phyloP scores from a whole-genome alignment of 1,140 invertebrate species.

The Procambarus virginalis region DNA sequence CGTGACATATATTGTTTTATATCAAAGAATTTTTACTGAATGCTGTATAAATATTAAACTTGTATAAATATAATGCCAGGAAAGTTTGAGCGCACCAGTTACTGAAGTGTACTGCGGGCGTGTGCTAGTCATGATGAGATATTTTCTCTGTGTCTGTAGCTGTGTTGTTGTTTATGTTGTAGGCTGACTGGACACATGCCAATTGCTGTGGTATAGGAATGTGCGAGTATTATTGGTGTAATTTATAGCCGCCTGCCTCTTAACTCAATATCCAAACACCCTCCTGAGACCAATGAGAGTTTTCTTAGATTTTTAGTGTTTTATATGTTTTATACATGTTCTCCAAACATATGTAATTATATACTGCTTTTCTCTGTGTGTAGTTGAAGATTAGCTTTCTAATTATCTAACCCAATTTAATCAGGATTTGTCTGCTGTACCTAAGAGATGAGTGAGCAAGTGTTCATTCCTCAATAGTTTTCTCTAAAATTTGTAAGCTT shows the following conservation, averaged over 20 bases:
- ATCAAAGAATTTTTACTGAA: neutral
- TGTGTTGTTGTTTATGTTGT: constrained; percentile 38
- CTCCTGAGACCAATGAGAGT: neutral
- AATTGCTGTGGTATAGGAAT: constrained; percentile 6
- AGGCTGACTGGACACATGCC: constrained; percentile 39
- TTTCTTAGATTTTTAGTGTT: constrained; percentile 19
- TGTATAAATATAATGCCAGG: neutral
- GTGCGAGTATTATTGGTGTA: constrained; percentile 10
- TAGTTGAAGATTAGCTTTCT: neutral
- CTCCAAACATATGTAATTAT: neutral
- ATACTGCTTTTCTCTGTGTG: constrained; percentile 15
- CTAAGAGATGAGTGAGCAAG: neutral
- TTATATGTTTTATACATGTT: constrained; percentile 19
- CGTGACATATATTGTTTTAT: constrained; percentile 5
- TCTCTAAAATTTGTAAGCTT: neutral
- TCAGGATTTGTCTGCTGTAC: neutral
- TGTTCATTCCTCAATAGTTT: neutral
- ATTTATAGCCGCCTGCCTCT: constrained; percentile 28
- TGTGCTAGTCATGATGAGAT: constrained; percentile 57
- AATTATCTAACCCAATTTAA: neutral
- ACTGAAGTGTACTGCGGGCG: constrained; percentile 23
- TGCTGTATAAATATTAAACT: constrained; percentile 1
- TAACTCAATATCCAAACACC: neutral
- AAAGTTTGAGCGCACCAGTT: constrained; percentile 21
- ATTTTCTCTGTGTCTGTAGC: constrained; percentile 27